Conservation (phyloP, 2,797 vertebrate genomes). For the Sternotherus odoratus region DNA sequence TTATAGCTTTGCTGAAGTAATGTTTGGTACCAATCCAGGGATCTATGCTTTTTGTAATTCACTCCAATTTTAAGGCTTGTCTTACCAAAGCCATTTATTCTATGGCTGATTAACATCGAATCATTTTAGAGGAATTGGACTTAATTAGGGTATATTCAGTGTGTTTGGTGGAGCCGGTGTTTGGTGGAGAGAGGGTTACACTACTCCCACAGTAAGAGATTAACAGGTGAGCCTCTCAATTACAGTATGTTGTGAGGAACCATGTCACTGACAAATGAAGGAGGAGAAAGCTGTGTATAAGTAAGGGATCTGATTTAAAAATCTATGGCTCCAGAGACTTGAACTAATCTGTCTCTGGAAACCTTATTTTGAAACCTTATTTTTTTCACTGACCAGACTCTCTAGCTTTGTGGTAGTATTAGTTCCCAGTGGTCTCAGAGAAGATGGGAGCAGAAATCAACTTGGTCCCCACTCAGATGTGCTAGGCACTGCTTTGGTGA, state of each 20-base stretch:
- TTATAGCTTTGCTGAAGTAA: conserved; percentile 42
- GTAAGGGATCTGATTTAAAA: not conserved
- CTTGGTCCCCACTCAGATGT: not conserved
- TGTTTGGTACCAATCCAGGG: conserved; percentile 29
- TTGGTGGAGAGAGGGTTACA: not conserved
- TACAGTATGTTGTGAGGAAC: not conserved
- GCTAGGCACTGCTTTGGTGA: not conserved
- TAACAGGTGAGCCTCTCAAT: not conserved
- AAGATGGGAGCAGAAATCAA: not conserved
- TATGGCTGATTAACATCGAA: not conserved
- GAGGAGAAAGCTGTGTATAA: not conserved
- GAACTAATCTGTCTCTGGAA: not conserved
- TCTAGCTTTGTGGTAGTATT: not conserved
- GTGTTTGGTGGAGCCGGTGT: not conserved
- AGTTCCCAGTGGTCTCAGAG: not conserved
- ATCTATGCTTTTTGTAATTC: conserved; percentile 15
- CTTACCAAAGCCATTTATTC: not conserved
- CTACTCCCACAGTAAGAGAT: not conserved
- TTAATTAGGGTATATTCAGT: not conserved
- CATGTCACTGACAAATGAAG: not conserved
- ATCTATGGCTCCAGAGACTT: not conserved
- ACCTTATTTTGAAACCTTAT: not conserved
- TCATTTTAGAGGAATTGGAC: conserved; percentile 49
- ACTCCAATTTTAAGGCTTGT: not conserved
- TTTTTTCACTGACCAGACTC: not conserved